Conservation (phyloP, 2,797 vertebrate genomes). For the Ctenopoma multispine region DNA sequence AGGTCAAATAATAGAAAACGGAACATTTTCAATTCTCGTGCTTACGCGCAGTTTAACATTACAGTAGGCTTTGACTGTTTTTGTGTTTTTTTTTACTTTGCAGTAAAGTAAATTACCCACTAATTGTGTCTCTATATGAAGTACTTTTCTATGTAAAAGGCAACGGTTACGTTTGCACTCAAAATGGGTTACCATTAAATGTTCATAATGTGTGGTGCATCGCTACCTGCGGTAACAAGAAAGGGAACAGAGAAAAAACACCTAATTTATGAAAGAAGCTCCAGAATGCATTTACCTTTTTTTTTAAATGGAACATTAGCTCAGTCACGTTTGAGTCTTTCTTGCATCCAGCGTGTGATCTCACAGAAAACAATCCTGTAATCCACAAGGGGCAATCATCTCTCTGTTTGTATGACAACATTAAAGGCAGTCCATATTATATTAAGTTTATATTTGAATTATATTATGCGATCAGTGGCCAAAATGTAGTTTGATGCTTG, state of each 20-base stretch:
- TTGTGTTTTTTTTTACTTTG: neutral
- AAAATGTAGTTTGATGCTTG: too few relatives aligned
- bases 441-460: too few relatives aligned
- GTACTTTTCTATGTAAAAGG: neutral
- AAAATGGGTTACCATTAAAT: neutral
- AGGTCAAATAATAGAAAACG: neutral
- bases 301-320: neutral
- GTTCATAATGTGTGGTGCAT: too few relatives aligned
- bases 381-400: too few relatives aligned
- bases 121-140: neutral
- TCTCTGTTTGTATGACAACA: too few relatives aligned
- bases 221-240: too few relatives aligned
- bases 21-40: neutral
- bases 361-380: neutral
- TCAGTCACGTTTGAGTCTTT: neutral
- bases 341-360: too few relatives aligned
- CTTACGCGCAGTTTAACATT: neutral
- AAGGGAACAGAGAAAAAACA: too few relatives aligned
- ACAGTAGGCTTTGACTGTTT: too few relatives aligned
- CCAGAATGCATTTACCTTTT: neutral
- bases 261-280: too few relatives aligned
- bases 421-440: too few relatives aligned
- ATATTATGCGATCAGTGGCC: too few relatives aligned
- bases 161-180: neutral
- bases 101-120: neutral